Conservation (phyloP, 2,113 vertebrate genomes). For the Crocuta crocuta region DNA sequence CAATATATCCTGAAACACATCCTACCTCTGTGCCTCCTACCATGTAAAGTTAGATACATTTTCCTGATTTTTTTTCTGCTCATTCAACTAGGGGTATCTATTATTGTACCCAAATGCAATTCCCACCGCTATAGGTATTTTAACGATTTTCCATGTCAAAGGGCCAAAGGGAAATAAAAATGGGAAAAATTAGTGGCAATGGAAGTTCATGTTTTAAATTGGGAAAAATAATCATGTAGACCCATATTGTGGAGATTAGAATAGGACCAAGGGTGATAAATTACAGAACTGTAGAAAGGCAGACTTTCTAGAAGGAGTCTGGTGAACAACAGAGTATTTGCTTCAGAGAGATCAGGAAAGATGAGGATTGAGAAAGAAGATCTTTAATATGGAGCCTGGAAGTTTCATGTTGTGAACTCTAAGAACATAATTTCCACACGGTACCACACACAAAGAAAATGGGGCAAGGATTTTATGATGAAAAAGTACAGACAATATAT, state of each 20-base stretch:
- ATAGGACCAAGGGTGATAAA: neutral
- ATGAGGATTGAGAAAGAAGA: neutral
- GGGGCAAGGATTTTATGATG: neutral
- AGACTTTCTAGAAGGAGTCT: neutral
- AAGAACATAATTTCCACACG: neutral
- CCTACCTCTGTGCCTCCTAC: neutral
- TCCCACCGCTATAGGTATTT: neutral
- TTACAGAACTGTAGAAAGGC: neutral
- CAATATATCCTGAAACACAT: neutral
- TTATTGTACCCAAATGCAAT: neutral
- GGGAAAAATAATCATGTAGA: neutral
- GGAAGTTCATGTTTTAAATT: neutral
- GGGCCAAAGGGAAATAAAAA: neutral
- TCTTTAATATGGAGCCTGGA: neutral
- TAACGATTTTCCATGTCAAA: neutral
- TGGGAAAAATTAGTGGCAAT: neutral
- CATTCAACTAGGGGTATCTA: neutral
- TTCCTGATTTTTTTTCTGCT: neutral
- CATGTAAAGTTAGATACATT: neutral
- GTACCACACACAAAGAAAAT: neutral
- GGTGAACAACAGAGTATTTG: neutral
- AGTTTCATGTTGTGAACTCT: neutral
- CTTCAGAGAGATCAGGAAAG: neutral
- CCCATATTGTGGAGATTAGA: neutral
- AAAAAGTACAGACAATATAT: neutral